Evolutionary conservation across 2,888 invertebrate genomes (phyloP).

Genomic region (Clitarchus hookeri): DNA sequence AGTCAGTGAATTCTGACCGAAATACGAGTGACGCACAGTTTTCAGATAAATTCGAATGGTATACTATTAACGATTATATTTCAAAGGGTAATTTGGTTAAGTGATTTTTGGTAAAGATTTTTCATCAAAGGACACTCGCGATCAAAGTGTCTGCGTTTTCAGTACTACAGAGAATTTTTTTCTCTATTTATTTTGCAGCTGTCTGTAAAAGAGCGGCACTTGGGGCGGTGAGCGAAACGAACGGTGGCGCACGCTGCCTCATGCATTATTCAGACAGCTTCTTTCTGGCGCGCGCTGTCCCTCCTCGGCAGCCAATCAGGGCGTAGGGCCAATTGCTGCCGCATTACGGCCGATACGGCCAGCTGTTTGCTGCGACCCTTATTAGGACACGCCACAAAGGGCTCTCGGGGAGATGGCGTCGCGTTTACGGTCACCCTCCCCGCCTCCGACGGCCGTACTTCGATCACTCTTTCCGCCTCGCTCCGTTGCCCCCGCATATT

Average conservation of each 20-base stretch:
- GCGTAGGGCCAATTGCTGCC: neutral
- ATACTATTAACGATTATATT: too few relatives aligned
- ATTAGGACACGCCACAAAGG: constrained; percentile 6
- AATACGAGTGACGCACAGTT: too few relatives aligned
- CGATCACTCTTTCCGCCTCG: neutral
- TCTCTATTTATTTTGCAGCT: neutral
- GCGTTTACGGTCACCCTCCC: neutral
- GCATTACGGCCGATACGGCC: constrained; percentile 5
- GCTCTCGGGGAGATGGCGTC: neutral
- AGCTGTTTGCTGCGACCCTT: constrained; percentile 14
- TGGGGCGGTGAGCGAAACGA: neutral
- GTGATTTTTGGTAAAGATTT: neutral
- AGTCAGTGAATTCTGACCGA: too few relatives aligned
- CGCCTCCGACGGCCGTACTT: neutral
- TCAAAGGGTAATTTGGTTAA: neutral
- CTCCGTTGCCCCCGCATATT: neutral
- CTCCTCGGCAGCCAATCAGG: constrained; percentile 6
- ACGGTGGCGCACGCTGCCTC: neutral
- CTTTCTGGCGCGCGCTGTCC: neutral
- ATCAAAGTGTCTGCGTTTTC: neutral
- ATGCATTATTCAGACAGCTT: neutral
- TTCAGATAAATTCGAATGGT: too few relatives aligned
- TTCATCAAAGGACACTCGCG: neutral
- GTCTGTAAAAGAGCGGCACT: too few relatives aligned
- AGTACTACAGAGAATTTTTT: neutral